phyloP scores from a whole-genome alignment of 2,888 invertebrate genomes.

The Cephus pygmeus region DNA sequence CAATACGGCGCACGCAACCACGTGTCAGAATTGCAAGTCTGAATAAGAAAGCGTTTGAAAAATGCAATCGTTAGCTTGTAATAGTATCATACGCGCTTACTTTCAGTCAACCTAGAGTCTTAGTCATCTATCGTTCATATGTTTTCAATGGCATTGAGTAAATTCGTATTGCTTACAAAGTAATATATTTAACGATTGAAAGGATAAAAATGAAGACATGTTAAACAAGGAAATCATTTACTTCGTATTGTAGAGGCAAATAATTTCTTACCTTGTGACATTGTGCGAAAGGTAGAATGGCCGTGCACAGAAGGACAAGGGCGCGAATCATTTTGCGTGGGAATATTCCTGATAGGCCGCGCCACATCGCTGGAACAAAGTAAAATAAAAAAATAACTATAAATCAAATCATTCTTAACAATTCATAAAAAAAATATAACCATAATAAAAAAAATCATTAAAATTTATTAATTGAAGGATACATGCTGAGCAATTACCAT shows the following conservation, averaged over 20 bases:
- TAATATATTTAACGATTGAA: not conserved
- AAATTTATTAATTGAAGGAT: not conserved
- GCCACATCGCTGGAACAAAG: constrained; percentile 62
- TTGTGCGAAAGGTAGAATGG: constrained; percentile 61
- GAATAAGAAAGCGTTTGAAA: not conserved
- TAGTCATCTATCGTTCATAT: not conserved
- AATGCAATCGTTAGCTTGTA: not conserved
- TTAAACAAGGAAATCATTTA: not conserved
- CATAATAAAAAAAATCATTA: not conserved
- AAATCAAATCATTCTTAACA: not conserved
- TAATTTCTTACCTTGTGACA: constrained; percentile 62
- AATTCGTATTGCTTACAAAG: not conserved
- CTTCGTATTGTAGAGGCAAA: not conserved
- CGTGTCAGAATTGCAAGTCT: not conserved
- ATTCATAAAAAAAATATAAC: not conserved
- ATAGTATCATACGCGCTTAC: not conserved
- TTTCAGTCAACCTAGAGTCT: not conserved
- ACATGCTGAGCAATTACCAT: not conserved
- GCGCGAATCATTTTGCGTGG: constrained; percentile 64
- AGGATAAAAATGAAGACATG: not conserved
- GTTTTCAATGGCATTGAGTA: not conserved
- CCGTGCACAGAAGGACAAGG: constrained; percentile 63
- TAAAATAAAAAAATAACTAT: constrained; percentile 18
- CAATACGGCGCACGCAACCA: not conserved
- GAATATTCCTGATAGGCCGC: constrained; percentile 62